These are phyloP conservation scores for Masticophis lateralis DNA, from an alignment of 2,797 vertebrate species.

Conservation along the genomic window DNA sequence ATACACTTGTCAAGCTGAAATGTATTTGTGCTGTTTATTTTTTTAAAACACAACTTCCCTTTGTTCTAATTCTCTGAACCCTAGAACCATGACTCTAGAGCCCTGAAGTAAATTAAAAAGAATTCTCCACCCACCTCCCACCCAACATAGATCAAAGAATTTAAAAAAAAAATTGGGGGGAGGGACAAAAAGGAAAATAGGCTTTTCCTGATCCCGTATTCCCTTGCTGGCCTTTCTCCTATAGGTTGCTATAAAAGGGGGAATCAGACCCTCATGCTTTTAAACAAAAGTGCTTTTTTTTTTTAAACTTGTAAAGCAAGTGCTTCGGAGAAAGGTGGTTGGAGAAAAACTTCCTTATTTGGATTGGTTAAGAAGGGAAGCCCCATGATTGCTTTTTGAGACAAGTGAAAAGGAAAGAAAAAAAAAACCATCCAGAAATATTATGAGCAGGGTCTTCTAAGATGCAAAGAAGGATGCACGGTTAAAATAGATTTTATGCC, in stretches of 20 bases:
- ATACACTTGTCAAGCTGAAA: slow-evolving; percentile 59
- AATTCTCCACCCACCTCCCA: slow-evolving; percentile 21
- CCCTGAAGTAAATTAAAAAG: slow-evolving; percentile 49
- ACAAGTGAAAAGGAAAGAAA: neutral
- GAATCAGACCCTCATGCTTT: slow-evolving; percentile 65
- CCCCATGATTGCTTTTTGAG: neutral
- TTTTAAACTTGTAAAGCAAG: slow-evolving; percentile 77
- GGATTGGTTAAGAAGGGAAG: slow-evolving; percentile 12
- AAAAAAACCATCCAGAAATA: neutral
- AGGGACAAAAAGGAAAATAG: slow-evolving; percentile 29
- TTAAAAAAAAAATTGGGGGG: slow-evolving; percentile 41
- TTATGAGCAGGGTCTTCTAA: neutral
- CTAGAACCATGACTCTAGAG: slow-evolving; percentile 32
- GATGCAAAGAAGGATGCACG: neutral
- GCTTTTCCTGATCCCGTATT: slow-evolving; percentile 44
- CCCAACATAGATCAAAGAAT: slow-evolving; percentile 44
- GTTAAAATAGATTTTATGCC: neutral
- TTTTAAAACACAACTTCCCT: slow-evolving; percentile 51
- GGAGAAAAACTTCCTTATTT: slow-evolving; percentile 69
- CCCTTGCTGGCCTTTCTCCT: slow-evolving; percentile 45
- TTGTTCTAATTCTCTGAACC: slow-evolving; percentile 46
- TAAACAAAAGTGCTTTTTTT: slow-evolving; percentile 79
- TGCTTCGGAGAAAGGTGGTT: slow-evolving; percentile 77
- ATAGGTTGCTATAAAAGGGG: slow-evolving; percentile 56
- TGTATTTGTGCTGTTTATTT: slow-evolving; percentile 63